These are phyloP conservation scores for Ophioninae sp. DNA, from an alignment of 2,888 invertebrate species.

Conservation along the genomic window DNA sequence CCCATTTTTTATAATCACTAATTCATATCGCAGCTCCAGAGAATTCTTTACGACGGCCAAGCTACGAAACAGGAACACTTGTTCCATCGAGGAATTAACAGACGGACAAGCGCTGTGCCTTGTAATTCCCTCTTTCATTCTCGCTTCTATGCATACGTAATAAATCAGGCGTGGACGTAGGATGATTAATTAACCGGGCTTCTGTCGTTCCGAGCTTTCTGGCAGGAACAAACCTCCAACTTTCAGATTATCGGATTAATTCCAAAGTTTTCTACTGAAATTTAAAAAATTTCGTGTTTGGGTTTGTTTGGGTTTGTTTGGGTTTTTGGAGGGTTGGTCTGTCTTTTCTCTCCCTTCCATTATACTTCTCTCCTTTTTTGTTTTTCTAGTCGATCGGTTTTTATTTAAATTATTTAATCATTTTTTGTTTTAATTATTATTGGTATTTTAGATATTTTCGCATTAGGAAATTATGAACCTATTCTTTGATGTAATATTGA, in stretches of 20 bases:
- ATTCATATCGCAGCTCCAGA: conserved; percentile 1
- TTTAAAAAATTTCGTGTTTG: conserved; percentile 11
- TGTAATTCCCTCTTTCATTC: conserved; percentile 13
- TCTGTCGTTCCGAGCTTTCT: conserved; percentile 13
- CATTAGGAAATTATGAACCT: too few relatives aligned
- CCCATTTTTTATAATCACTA: conserved; percentile 29
- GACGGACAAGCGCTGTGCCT: conserved; percentile 37
- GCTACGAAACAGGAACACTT: conserved; percentile 26
- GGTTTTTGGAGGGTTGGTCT: too few relatives aligned
- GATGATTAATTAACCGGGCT: conserved; percentile 35
- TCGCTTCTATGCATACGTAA: conserved; percentile 20
- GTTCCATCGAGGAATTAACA: conserved; percentile 37
- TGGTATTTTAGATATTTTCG: too few relatives aligned
- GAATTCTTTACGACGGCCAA: background rate
- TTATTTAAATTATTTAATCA: too few relatives aligned
- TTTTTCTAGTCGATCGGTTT: too few relatives aligned
- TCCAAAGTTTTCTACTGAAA: conserved; percentile 4
- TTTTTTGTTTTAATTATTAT: too few relatives aligned
- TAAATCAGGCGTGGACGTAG: conserved; percentile 30
- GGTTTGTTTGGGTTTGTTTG: background rate
- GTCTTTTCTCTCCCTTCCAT: conserved; percentile 2
- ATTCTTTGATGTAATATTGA: too few relatives aligned
- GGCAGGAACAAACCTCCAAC: conserved; percentile 1
- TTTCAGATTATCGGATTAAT: conserved; percentile 18
- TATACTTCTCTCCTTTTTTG: background rate